These are phyloP conservation scores for Pavo muticus DNA, from an alignment of 2,113 vertebrate species.

Conservation along the genomic window DNA sequence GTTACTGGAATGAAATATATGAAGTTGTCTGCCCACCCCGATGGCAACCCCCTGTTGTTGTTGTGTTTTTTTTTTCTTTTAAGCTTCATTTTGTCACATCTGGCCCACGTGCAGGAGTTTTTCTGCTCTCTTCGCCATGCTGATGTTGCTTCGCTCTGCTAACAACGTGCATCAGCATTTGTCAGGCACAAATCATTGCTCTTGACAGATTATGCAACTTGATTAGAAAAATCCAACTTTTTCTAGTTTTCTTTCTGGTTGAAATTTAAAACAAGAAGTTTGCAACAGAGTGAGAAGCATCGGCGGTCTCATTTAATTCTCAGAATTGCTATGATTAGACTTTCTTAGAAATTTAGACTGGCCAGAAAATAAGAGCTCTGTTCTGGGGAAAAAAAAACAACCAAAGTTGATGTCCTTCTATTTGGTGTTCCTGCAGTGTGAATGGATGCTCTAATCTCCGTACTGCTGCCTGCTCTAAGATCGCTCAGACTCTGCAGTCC, in stretches of 20 bases:
- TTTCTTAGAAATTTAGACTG: constrained; percentile 13
- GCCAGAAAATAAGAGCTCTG: not conserved
- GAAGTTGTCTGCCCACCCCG: not conserved
- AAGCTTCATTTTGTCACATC: not conserved
- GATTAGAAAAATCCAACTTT: constrained; percentile 35
- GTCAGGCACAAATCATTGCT: constrained; percentile 3
- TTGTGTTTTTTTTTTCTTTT: not conserved
- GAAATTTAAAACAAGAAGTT: not conserved
- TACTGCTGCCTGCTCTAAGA: not conserved
- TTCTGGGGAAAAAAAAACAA: not conserved
- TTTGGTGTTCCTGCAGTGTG: not conserved
- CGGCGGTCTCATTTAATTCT: not conserved
- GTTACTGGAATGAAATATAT: not conserved
- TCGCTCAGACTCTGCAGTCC: not conserved
- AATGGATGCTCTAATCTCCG: not conserved
- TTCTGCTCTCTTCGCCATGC: not conserved
- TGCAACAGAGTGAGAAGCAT: not conserved
- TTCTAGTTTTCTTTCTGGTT: not conserved
- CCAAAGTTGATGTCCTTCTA: not conserved
- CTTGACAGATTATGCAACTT: constrained; percentile 30
- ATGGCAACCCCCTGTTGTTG: not conserved
- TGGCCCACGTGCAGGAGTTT: not conserved
- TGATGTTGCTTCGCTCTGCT: constrained; percentile 16
- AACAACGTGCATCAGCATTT: not conserved
- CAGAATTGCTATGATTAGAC: not conserved